These are phyloP conservation scores for Prorops nasuta DNA, from an alignment of 1,140 invertebrate species.

Conservation along the genomic window DNA sequence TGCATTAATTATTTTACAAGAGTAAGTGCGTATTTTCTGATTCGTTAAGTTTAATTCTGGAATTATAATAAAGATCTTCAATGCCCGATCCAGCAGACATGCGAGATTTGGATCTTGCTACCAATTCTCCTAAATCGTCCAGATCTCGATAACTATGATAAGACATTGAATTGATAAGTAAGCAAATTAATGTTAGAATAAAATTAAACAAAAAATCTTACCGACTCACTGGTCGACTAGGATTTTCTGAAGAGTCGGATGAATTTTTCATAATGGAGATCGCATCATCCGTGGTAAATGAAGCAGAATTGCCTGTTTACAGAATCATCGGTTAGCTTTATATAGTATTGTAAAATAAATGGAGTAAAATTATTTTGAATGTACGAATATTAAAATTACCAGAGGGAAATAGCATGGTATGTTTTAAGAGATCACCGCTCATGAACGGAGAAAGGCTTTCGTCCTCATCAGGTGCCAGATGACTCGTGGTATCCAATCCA, in stretches of 20 bases:
- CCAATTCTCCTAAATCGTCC: constrained; percentile 57
- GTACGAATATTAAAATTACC: constrained; percentile 47
- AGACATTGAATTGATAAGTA: constrained; percentile 24
- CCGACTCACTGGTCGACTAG: constrained; percentile 56
- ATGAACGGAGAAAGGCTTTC: constrained; percentile 70
- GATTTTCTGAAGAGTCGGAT: constrained; percentile 51
- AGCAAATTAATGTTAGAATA: neutral
- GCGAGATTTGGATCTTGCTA: constrained; percentile 58
- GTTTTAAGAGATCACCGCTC: constrained; percentile 69
- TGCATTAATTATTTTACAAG: too few relatives aligned
- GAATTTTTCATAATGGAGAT: constrained; percentile 52
- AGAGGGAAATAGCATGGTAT: constrained; percentile 66
- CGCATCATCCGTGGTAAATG: constrained; percentile 50
- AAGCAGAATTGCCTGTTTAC: constrained; percentile 44
- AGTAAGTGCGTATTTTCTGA: constrained; percentile 42
- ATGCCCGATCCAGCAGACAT: constrained; percentile 51
- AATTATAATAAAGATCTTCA: constrained; percentile 46
- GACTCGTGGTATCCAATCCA: constrained; percentile 56
- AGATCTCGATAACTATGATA: constrained; percentile 58
- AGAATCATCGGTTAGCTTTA: constrained; percentile 5
- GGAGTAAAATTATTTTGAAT: constrained; percentile 1
- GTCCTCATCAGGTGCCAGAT: constrained; percentile 60
- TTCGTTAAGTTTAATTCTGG: constrained; percentile 45
- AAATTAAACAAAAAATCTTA: constrained; percentile 25
- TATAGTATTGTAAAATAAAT: neutral